phyloP scores from a whole-genome alignment of 2,888 invertebrate species.

The Nephrotoma guestfalica region DNA sequence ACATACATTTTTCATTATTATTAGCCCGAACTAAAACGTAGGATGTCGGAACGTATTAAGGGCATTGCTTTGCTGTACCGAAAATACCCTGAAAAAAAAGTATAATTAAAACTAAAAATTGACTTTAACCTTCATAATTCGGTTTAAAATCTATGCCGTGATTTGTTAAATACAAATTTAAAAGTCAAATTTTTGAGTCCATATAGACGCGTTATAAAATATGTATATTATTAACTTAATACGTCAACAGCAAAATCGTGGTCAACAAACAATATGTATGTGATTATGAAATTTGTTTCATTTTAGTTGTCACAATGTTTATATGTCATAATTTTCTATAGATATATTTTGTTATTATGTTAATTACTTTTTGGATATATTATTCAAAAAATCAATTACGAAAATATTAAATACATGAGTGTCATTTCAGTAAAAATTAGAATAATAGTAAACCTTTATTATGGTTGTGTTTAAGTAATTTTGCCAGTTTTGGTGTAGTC shows the following conservation, averaged over 20 bases:
- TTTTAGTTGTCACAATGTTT: neutral
- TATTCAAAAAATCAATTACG: neutral
- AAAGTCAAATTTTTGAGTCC: neutral
- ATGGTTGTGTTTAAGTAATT: neutral
- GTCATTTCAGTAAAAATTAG: neutral
- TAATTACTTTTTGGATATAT: neutral
- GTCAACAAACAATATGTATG: neutral
- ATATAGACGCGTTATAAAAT: neutral
- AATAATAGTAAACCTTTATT: neutral
- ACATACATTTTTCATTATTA: neutral
- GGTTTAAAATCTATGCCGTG: neutral
- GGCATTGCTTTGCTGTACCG: neutral
- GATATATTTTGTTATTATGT: neutral
- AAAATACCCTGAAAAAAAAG: neutral
- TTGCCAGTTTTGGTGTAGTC: neutral
- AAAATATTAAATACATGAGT: neutral
- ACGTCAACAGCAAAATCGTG: neutral
- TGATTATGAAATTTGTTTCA: neutral
- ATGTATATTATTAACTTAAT: neutral
- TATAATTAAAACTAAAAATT: neutral
- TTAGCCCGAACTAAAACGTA: neutral
- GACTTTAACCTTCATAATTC: neutral
- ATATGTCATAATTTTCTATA: neutral
- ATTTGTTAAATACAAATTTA: neutral
- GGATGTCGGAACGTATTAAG: neutral